phyloP scores from a whole-genome alignment of 2,113 vertebrate genomes.

The Megaceryle maxima region DNA sequence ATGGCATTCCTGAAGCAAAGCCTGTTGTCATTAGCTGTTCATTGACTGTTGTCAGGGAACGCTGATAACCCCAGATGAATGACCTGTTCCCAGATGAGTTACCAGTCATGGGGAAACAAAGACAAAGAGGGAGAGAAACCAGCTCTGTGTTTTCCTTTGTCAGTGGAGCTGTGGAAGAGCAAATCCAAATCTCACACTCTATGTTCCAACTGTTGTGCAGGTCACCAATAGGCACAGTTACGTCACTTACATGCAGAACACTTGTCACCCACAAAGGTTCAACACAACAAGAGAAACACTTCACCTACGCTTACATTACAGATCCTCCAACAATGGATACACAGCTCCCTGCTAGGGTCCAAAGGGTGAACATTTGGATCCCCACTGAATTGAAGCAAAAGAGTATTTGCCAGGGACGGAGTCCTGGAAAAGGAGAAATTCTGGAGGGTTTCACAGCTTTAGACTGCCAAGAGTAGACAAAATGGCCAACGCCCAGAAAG shows the following conservation, averaged over 20 bases:
- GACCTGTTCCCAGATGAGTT: neutral
- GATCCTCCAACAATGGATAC: neutral
- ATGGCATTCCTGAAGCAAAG: neutral
- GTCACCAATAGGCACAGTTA: neutral
- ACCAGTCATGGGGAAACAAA: neutral
- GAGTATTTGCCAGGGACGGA: neutral
- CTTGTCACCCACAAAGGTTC: neutral
- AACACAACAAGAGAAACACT: neutral
- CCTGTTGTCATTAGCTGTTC: too few relatives aligned
- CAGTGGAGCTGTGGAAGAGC: neutral
- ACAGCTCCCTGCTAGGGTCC: neutral
- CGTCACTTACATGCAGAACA: neutral
- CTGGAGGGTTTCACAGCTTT: neutral
- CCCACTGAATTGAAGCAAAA: neutral
- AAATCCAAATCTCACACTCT: neutral
- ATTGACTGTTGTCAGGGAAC: too few relatives aligned
- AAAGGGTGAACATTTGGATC: neutral
- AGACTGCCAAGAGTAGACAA: neutral
- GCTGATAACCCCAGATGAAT: neutral
- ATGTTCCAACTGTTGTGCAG: neutral
- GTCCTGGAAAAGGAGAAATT: neutral
- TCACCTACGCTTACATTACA: neutral
- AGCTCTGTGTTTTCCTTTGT: neutral
- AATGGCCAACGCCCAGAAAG: neutral
- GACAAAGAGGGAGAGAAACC: neutral